Evolutionary conservation across 2,888 invertebrate genomes (phyloP).

Genomic region (Synanthedon vespiformis): DNA sequence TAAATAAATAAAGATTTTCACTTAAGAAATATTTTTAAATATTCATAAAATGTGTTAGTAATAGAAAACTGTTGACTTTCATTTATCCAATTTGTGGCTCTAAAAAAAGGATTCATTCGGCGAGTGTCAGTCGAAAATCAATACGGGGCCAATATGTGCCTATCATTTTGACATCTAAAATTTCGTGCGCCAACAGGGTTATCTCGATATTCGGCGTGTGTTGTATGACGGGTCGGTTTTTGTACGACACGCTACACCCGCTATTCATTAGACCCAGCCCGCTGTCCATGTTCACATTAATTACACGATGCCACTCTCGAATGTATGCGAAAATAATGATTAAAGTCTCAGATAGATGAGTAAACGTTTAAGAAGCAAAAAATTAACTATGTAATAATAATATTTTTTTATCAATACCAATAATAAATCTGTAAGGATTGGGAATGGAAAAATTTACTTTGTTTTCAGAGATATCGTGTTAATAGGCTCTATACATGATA

Average conservation of each 20-base stretch:
- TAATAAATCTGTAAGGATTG: too few species aligned
- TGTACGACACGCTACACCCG: slow-evolving; percentile 48
- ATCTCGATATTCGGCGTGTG: slow-evolving; percentile 18
- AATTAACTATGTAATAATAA: background rate
- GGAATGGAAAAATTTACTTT: too few species aligned
- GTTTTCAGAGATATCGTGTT: too few species aligned
- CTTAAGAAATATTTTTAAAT: too few species aligned
- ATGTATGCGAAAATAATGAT: slow-evolving; percentile 28
- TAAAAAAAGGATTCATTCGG: too few species aligned
- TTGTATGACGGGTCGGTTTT: slow-evolving; percentile 57
- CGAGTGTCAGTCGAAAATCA: slow-evolving; percentile 35
- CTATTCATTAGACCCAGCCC: slow-evolving; percentile 54
- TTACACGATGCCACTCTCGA: slow-evolving; percentile 51
- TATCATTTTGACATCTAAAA: slow-evolving; percentile 61
- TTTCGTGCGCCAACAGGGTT: slow-evolving; percentile 17
- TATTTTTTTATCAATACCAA: too few species aligned
- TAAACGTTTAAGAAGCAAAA: background rate
- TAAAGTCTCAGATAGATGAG: background rate
- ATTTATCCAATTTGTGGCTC: too few species aligned
- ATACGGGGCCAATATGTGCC: slow-evolving; percentile 53
- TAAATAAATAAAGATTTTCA: too few species aligned
- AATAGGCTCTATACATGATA: too few species aligned
- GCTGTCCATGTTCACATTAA: slow-evolving; percentile 54
- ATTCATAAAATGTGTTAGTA: too few species aligned
- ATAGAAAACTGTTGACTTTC: too few species aligned